Percentiles rank a stretch among this genome's conserved stretches.
These are phyloP conservation scores for Synanceia verrucosa DNA, from an alignment of 2,797 vertebrate species.

Conservation along the genomic window DNA sequence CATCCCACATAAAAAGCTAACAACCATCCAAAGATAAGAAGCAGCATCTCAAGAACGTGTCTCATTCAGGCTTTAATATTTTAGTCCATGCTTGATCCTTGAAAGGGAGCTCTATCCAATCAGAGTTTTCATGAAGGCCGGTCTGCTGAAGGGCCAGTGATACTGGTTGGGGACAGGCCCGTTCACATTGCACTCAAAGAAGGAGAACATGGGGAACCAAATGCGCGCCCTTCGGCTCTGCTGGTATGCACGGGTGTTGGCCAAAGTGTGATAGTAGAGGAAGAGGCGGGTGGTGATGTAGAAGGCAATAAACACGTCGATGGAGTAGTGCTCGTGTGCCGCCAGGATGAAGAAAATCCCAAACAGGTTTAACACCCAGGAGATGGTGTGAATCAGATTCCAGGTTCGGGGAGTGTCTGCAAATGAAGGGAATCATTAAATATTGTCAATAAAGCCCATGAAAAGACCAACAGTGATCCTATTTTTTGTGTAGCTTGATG, in stretches of 20 bases:
- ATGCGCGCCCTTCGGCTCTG: slow-evolving; percentile 94
- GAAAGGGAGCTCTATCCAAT: slow-evolving; percentile 82
- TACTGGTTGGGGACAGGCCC: slow-evolving; percentile 97
- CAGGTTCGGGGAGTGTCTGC: slow-evolving; percentile 95
- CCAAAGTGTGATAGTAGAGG: slow-evolving; percentile 95
- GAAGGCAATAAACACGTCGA: slow-evolving; percentile 98
- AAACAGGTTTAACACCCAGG: slow-evolving; percentile 98
- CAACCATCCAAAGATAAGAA: slow-evolving; percentile 6
- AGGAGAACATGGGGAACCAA: slow-evolving; percentile 99
- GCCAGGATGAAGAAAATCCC: slow-evolving; percentile 99
- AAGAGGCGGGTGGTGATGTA: slow-evolving; percentile 98
- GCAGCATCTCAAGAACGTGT: slow-evolving; percentile 14
- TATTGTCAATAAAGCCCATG: background rate
- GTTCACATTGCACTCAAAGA: slow-evolving; percentile 97
- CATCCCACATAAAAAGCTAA: background rate
- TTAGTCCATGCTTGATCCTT: slow-evolving; percentile 6
- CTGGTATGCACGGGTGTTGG: slow-evolving; percentile 94
- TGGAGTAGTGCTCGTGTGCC: slow-evolving; percentile 97
- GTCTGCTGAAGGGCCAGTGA: slow-evolving; percentile 94
- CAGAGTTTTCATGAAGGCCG: slow-evolving; percentile 88
- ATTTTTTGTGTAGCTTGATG: background rate
- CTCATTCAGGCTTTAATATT: slow-evolving; percentile 8
- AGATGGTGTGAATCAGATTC: slow-evolving; percentile 97
- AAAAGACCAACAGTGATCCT: background rate
- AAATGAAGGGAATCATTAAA: background rate